Conservation (phyloP, 2,888 invertebrate genomes). For the Perizoma flavofasciatum region DNA sequence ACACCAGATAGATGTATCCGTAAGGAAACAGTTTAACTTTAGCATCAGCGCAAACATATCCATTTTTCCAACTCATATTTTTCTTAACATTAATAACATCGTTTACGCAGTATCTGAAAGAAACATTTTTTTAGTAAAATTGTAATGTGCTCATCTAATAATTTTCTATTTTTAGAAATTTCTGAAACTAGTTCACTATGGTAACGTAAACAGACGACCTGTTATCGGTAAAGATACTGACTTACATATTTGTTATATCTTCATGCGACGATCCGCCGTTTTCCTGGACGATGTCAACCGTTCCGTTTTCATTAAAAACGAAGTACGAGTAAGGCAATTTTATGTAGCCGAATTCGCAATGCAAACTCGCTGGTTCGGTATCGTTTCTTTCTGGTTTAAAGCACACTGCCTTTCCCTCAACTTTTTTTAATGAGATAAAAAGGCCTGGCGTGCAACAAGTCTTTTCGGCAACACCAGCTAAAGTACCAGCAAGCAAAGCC, state of each 20-base stretch:
- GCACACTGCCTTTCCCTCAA: conserved; percentile 9
- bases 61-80: background rate
- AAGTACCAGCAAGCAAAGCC: conserved; percentile 7
- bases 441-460: conserved; percentile 12
- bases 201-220: background rate
- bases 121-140: background rate
- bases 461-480: conserved; percentile 8
- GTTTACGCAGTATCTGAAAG: conserved; percentile 24
- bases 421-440: conserved; percentile 1
- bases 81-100: background rate
- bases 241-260: conserved; percentile 6
- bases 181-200: no score
- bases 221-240: background rate
- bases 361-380: background rate
- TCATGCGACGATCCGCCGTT: background rate
- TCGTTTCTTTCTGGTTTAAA: conserved; percentile 7
- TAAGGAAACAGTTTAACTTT: background rate
- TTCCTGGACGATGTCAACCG: background rate
- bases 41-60: conserved; percentile 2
- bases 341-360: conserved; percentile 6
- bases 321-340: background rate
- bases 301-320: conserved; percentile 11
- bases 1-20: conserved; percentile 60
- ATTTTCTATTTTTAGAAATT: no score
- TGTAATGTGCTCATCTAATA: no score